Percentiles rank a stretch among this genome's conserved stretches.
Evolutionary conservation across 2,797 vertebrate genomes (phyloP).

Genomic region (Sebastes umbrosus): DNA sequence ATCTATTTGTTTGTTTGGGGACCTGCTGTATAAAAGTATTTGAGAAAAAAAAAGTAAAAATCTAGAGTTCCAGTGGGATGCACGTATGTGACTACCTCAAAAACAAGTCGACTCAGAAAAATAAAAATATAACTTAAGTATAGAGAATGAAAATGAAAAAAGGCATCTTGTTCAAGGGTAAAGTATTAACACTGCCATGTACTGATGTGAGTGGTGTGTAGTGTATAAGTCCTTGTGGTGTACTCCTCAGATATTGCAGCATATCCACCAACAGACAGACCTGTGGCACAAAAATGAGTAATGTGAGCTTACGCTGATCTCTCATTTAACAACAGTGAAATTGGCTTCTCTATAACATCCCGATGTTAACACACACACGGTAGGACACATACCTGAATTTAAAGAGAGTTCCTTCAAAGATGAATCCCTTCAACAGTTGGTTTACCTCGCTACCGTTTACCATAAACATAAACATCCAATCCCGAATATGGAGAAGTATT

Average conservation of each 20-base stretch:
- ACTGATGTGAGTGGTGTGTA: constrained; percentile 14
- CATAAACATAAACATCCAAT: constrained; percentile 20
- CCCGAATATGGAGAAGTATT: constrained; percentile 21
- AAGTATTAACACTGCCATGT: constrained; percentile 52
- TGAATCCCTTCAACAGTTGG: neutral
- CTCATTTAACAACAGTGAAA: constrained; percentile 11
- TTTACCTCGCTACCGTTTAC: neutral
- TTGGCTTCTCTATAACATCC: constrained; percentile 9
- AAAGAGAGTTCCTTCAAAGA: constrained; percentile 1
- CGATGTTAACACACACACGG: constrained; percentile 1
- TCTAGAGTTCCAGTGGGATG: constrained; percentile 49
- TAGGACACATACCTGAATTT: neutral
- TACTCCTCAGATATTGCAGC: constrained; percentile 38
- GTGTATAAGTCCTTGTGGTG: constrained; percentile 26
- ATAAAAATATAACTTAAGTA: constrained; percentile 22
- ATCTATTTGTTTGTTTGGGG: constrained; percentile 15
- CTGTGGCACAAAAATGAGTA: constrained; percentile 46
- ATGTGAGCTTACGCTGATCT: constrained; percentile 1
- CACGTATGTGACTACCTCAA: constrained; percentile 33
- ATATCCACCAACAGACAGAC: constrained; percentile 32
- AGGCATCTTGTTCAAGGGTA: constrained; percentile 73
- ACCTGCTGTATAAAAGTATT: constrained; percentile 46
- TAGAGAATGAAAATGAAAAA: constrained; percentile 66
- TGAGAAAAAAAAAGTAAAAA: constrained; percentile 8
- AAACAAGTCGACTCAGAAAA: constrained; percentile 21